phyloP scores from a whole-genome alignment of 1,140 invertebrate genomes.

The Eubasilissa regina region DNA sequence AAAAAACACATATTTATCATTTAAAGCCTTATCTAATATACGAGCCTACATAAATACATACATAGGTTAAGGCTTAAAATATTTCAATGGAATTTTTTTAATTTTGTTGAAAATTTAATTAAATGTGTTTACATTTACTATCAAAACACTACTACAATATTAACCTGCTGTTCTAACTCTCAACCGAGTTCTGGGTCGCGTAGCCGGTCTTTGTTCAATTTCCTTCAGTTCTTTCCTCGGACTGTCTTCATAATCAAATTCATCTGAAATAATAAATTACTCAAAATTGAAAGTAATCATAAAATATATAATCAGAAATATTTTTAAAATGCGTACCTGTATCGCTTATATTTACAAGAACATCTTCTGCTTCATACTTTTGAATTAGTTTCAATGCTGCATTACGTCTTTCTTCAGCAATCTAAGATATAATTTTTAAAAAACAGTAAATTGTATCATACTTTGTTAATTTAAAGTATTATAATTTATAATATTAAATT shows the following conservation, averaged over 20 bases:
- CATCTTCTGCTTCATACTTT: slow-evolving; percentile 70
- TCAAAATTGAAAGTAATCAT: too few species aligned
- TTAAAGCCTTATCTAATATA: too few species aligned
- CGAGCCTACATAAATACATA: too few species aligned
- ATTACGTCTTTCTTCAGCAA: slow-evolving; percentile 68
- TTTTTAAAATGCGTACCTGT: slow-evolving; percentile 61
- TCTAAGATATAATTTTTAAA: too few species aligned
- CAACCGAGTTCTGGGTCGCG: slow-evolving; percentile 66
- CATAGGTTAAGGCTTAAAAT: too few species aligned
- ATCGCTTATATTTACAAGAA: slow-evolving; percentile 69
- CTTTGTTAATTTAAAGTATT: neutral
- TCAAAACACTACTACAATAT: too few species aligned
- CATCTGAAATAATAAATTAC: slow-evolving; percentile 62
- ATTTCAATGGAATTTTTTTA: too few species aligned
- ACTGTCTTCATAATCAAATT: slow-evolving; percentile 66
- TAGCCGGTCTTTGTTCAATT: slow-evolving; percentile 65
- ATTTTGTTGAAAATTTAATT: too few species aligned
- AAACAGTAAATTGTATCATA: neutral
- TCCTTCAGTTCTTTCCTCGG: slow-evolving; percentile 62
- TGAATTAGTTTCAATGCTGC: slow-evolving; percentile 70
- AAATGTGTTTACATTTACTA: too few species aligned
- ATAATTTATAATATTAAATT: too few species aligned
- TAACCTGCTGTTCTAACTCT: slow-evolving; percentile 70
- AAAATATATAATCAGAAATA: too few species aligned
- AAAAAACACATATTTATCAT: too few species aligned